These are phyloP conservation scores for Maniola hyperantus DNA, from an alignment of 2,888 invertebrate species.

Conservation along the genomic window DNA sequence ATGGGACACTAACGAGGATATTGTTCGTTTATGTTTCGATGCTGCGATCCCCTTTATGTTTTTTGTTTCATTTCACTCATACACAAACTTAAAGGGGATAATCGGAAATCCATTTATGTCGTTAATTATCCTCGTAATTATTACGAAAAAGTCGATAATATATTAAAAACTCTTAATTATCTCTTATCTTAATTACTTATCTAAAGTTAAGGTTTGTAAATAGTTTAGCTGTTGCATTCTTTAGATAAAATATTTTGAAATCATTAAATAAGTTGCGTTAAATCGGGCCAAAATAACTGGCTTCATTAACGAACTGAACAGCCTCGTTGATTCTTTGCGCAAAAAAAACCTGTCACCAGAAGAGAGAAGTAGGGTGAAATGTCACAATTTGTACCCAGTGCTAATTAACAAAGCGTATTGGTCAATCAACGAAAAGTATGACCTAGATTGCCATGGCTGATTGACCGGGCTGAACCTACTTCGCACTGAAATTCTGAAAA, in stretches of 20 bases:
- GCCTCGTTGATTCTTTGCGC: too few species aligned
- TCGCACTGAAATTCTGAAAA: conserved; percentile 1
- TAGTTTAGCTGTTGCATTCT: too few species aligned
- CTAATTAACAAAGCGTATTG: not conserved
- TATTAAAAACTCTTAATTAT: too few species aligned
- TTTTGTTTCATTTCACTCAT: conserved; percentile 7
- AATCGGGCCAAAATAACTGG: too few species aligned
- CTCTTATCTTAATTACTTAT: too few species aligned
- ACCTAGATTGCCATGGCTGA: not conserved
- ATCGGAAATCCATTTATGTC: conserved; percentile 13
- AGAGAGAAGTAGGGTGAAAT: too few species aligned
- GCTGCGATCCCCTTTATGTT: conserved; percentile 24
- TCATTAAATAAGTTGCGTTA: too few species aligned
- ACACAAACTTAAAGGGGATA: not conserved
- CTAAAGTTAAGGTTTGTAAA: too few species aligned
- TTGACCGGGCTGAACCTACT: not conserved
- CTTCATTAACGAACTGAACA: too few species aligned
- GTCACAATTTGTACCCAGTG: not conserved
- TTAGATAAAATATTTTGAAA: too few species aligned
- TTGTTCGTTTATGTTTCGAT: conserved; percentile 55
- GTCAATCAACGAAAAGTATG: not conserved
- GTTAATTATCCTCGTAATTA: not conserved
- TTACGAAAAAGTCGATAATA: not conserved
- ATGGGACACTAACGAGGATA: conserved; percentile 66
- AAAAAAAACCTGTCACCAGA: too few species aligned